These are phyloP conservation scores for Prosapia bicincta DNA, from an alignment of 2,888 invertebrate genomes.

Conservation along the genomic window DNA sequence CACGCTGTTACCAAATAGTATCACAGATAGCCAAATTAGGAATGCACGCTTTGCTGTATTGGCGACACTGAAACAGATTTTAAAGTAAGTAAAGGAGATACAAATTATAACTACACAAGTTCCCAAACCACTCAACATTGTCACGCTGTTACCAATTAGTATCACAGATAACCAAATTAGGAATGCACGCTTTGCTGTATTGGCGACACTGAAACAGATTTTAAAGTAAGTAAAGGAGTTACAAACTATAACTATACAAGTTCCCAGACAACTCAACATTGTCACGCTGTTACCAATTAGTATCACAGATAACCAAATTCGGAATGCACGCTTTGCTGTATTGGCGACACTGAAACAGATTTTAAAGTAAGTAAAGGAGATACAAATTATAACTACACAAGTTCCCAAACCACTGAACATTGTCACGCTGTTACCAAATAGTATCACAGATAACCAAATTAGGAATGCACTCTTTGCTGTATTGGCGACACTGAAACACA, in stretches of 20 bases:
- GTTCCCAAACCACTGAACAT: constrained; percentile 69
- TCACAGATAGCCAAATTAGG: constrained; percentile 70
- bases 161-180: constrained; percentile 73
- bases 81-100: too few species aligned
- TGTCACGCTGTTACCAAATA: constrained; percentile 73
- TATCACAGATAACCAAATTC: constrained; percentile 72
- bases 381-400: constrained; percentile 64
- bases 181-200: constrained; percentile 74
- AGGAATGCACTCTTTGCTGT: constrained; percentile 74
- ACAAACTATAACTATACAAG: constrained; percentile 64
- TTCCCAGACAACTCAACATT: constrained; percentile 66
- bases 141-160: constrained; percentile 71
- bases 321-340: constrained; percentile 71
- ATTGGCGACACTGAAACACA: constrained; percentile 68
- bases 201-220: constrained; percentile 71
- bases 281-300: constrained; percentile 74
- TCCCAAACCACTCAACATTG: constrained; percentile 66
- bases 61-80: constrained; percentile 65
- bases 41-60: constrained; percentile 77
- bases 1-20: constrained; percentile 71
- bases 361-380: too few species aligned
- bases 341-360: constrained; percentile 69
- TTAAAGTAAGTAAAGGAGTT: too few species aligned
- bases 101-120: constrained; percentile 67
- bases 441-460: constrained; percentile 70